A percentile compares a stretch with the other conserved stretches of the same genome.
Evolutionary conservation across 2,113 vertebrate species (phyloP).

Genomic region (Sinocyclocheilus anophthalmus): DNA sequence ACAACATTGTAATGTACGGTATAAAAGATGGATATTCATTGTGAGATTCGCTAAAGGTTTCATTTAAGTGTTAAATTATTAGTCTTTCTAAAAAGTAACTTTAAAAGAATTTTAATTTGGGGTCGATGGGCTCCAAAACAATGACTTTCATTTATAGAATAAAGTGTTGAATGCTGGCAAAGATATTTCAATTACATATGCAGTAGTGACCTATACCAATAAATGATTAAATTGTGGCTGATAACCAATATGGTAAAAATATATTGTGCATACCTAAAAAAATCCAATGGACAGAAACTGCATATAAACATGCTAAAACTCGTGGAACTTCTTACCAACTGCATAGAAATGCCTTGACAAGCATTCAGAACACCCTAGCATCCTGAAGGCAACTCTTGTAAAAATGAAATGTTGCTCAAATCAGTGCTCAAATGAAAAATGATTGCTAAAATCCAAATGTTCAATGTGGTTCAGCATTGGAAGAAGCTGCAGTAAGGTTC

Average conservation of each 20-base stretch:
- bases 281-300: background rate
- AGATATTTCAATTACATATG: background rate
- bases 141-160: background rate
- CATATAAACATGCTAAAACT: background rate
- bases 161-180: background rate
- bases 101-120: too few species aligned
- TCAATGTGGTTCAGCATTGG: slow-evolving; percentile 79
- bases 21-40: too few species aligned
- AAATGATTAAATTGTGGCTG: background rate
- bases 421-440: background rate
- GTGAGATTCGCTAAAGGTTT: too few species aligned
- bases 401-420: background rate
- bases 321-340: background rate
- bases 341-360: background rate
- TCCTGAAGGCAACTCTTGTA: background rate
- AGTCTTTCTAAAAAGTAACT: too few species aligned
- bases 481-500: slow-evolving; percentile 92
- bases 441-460: background rate
- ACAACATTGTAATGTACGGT: background rate
- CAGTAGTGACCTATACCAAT: background rate
- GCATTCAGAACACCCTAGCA: background rate
- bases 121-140: background rate
- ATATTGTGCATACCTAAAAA: background rate
- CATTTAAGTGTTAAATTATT: too few species aligned
- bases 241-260: background rate